Base-by-base conservation (phyloP, 2,888 invertebrate species). In the Bellardia bayeri region DNA sequence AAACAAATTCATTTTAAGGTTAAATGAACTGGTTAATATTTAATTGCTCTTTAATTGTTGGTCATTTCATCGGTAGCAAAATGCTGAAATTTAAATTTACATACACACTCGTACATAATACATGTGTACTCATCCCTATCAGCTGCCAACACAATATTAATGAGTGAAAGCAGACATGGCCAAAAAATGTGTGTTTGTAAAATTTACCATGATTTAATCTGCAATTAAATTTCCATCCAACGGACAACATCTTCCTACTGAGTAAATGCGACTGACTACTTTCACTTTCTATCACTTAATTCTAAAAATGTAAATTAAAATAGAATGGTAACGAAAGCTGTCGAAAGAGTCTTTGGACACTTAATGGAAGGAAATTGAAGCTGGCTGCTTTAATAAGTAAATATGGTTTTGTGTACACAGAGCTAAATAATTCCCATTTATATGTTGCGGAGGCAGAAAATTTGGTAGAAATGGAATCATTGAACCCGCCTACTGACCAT, bases 11-110 rank as follows among this genome's bases (percentile, higher is more conserved):
- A 51, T 61, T 61, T 64, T 23, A 40, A 64, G 40, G n/a, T 64
- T 76, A 23, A 76, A 64, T 42, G 49, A n/a, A 33, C 69, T 58
- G 61, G 51, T 69, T 16, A 61, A 69, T 16, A 49, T 61, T 69
- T 69, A 79, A 79, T 69, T 58, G 69, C 16, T 69, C 68, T 51
- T 79, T 79, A 58, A 79, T 45, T 8, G 23, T 30, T 11, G 3
- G 7, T 11, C 4, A 37, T 54, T 33, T 71, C n/a, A n/a, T 30
- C 51, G 14, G 14, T 4, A n/a, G 37, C 16, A 33, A 56, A 56
- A 56, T 71, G 13, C 33, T 14, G 61, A 7, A 14, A 61, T 61
- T 61, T 14, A 61, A 61, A 61, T 37, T 33, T n/a, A 61, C 37
- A 61, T 56, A 16, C 16, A 16, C 9, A 37, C 1, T 33, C 23